Percentiles rank a stretch among this genome's conserved stretches.
These are phyloP conservation scores for Thamnophis elegans DNA, from an alignment of 2,797 vertebrate genomes.

Conservation along the genomic window DNA sequence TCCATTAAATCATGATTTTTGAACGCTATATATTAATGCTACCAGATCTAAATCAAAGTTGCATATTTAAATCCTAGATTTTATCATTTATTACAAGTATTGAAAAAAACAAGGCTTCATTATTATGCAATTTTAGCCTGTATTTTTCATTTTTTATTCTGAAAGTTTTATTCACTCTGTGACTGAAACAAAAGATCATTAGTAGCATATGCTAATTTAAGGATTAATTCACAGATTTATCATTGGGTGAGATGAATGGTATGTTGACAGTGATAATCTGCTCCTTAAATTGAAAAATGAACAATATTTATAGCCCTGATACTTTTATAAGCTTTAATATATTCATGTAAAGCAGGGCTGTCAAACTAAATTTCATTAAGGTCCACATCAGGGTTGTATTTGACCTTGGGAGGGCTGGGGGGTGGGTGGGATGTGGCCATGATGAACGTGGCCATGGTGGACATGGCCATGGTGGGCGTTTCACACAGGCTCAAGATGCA, in stretches of 20 bases:
- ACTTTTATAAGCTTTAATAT: neutral
- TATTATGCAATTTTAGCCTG: neutral
- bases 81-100: slow-evolving; percentile 27
- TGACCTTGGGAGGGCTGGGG: too few relatives aligned
- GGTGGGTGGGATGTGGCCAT: too few relatives aligned
- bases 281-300: neutral
- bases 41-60: slow-evolving; percentile 25
- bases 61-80: neutral
- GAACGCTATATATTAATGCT: slow-evolving; percentile 21
- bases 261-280: neutral
- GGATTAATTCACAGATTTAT: neutral
- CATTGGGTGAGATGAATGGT: neutral
- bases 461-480: too few relatives aligned
- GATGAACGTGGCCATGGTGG: too few relatives aligned
- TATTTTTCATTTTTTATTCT: slow-evolving; percentile 28
- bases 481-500: too few relatives aligned
- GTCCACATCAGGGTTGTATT: too few relatives aligned
- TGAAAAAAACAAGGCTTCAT: slow-evolving; percentile 23
- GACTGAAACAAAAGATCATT: slow-evolving; percentile 23
- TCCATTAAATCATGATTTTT: slow-evolving; percentile 31
- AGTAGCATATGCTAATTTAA: neutral
- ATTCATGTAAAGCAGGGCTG: neutral
- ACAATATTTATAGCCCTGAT: neutral
- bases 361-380: too few relatives aligned
- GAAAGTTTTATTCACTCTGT: slow-evolving; percentile 1